Conservation (phyloP, 2,888 invertebrate species). For the Pyrochroa serraticornis region DNA sequence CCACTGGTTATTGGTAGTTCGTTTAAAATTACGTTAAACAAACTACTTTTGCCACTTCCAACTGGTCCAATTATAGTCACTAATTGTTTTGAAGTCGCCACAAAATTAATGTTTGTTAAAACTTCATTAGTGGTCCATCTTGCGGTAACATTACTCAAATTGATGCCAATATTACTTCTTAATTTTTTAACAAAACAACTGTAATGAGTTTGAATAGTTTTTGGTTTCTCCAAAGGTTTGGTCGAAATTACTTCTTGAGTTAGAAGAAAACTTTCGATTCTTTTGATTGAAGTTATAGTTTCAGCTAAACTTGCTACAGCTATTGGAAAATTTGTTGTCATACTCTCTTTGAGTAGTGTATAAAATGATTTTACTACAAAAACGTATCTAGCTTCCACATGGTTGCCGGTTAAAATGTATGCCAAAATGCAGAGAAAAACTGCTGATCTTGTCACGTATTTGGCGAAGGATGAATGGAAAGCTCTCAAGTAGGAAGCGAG, state of each 20-base stretch:
- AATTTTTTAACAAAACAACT: conserved; percentile 43
- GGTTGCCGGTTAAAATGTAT: conserved; percentile 71
- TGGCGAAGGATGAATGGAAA: conserved; percentile 76
- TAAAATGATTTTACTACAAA: conserved; percentile 89
- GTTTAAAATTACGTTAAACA: conserved; percentile 72
- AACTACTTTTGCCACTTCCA: conserved; percentile 72
- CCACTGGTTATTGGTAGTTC: conserved; percentile 72
- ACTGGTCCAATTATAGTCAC: conserved; percentile 69
- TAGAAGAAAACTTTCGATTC: conserved; percentile 64
- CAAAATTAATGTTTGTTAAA: conserved; percentile 40
- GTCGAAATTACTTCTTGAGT: conserved; percentile 54
- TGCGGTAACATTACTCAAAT: conserved; percentile 39
- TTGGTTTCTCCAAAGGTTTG: conserved; percentile 26
- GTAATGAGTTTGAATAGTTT: conserved; percentile 38
- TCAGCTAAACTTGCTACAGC: conserved; percentile 68
- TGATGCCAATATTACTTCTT: conserved; percentile 34
- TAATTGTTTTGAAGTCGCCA: conserved; percentile 37
- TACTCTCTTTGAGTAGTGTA: conserved; percentile 75
- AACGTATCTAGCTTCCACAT: conserved; percentile 79
- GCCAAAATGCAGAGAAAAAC: conserved; percentile 81
- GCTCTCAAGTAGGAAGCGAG: conserved; percentile 76
- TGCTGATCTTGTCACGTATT: conserved; percentile 85
- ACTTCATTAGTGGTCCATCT: conserved; percentile 42
- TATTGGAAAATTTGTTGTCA: conserved; percentile 69
- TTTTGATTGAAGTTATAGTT: conserved; percentile 66